A percentile compares a stretch with the other conserved stretches of the same genome.
phyloP scores from a whole-genome alignment of 2,888 invertebrate genomes.

The Drosophila basisetae region DNA sequence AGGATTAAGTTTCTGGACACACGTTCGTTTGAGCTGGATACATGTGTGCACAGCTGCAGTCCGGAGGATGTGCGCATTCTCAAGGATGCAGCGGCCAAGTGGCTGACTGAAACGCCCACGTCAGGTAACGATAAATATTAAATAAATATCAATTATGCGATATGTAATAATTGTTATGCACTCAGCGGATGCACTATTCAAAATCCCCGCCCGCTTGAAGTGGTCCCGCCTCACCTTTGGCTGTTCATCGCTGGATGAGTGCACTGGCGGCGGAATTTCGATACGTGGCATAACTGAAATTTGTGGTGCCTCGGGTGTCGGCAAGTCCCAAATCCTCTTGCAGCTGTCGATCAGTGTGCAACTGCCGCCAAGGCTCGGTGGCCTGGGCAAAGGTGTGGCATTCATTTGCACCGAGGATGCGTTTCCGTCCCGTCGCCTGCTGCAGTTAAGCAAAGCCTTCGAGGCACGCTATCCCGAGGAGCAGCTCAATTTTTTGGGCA shows the following conservation, averaged over 20 bases:
- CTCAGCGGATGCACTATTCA: slow-evolving; percentile 65
- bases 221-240: slow-evolving; percentile 86
- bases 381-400: slow-evolving; percentile 87
- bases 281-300: slow-evolving; percentile 90
- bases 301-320: slow-evolving; percentile 89
- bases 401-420: slow-evolving; percentile 91
- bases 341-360: slow-evolving; percentile 90
- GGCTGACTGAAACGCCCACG: slow-evolving; percentile 70
- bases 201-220: slow-evolving; percentile 61
- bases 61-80: slow-evolving; percentile 81
- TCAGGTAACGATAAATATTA: slow-evolving; percentile 55
- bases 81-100: slow-evolving; percentile 83
- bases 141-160: background rate
- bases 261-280: slow-evolving; percentile 89
- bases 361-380: slow-evolving; percentile 86
- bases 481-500: slow-evolving; percentile 86
- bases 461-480: slow-evolving; percentile 80
- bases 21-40: slow-evolving; percentile 35
- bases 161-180: background rate
- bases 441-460: slow-evolving; percentile 86
- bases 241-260: slow-evolving; percentile 87
- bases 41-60: slow-evolving; percentile 66
- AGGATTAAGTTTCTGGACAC: slow-evolving; percentile 70
- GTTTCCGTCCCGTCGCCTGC: slow-evolving; percentile 90
- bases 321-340: slow-evolving; percentile 91